Evolutionary conservation across 1,140 invertebrate species (phyloP).

Genomic region (Arctopsyche grandis): DNA sequence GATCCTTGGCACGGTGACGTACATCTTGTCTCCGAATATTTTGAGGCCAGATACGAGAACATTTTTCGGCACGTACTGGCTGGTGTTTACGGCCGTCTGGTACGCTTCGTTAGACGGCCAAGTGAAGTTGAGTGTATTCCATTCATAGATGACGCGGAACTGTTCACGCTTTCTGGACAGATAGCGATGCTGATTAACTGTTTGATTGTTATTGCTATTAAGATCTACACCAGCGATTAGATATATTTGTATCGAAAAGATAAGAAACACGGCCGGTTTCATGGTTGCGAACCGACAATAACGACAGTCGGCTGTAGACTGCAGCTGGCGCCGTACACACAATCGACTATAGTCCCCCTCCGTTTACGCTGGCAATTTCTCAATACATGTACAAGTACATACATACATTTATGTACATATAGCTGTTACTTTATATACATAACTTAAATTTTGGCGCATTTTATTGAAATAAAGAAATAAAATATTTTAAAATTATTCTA

Average conservation of each 20-base stretch:
- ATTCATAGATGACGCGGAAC: slow-evolving; percentile 66
- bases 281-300: neutral
- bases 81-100: slow-evolving; percentile 61
- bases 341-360: neutral
- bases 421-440: no score
- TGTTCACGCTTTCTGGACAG: slow-evolving; percentile 60
- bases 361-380: no score
- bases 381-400: no score
- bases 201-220: neutral
- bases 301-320: neutral
- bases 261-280: neutral
- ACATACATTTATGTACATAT: no score
- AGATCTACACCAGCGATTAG: neutral
- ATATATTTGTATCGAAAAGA: neutral
- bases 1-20: slow-evolving; percentile 73
- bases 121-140: slow-evolving; percentile 64
- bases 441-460: no score
- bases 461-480: no score
- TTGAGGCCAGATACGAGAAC: slow-evolving; percentile 72
- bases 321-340: neutral
- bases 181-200: neutral
- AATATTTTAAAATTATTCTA: no score
- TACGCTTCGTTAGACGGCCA: slow-evolving; percentile 61
- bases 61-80: slow-evolving; percentile 70
- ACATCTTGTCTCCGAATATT: slow-evolving; percentile 71